These are phyloP conservation scores for Ctenodactylus gundi DNA, from an alignment of 2,113 vertebrate genomes.

Conservation along the genomic window DNA sequence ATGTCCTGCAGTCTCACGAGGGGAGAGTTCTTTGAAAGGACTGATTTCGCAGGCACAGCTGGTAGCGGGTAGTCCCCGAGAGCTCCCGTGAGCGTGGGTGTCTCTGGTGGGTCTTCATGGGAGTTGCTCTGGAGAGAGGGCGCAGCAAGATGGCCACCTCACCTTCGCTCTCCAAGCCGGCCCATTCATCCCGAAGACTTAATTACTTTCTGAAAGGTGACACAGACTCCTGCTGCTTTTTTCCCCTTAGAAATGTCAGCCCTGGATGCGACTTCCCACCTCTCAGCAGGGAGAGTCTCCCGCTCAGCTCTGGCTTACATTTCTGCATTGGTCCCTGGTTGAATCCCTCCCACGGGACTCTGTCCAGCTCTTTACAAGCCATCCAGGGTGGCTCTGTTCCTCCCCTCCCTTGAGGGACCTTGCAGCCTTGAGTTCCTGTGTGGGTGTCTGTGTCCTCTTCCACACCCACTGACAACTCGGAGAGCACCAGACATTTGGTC, in stretches of 20 bases:
- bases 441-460: neutral
- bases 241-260: neutral
- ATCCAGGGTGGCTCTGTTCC: neutral
- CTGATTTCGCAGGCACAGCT: neutral
- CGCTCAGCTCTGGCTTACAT: neutral
- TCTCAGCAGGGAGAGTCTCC: neutral
- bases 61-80: neutral
- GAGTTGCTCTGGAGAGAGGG: neutral
- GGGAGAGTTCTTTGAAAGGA: constrained; percentile 40
- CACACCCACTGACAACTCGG: accelerated
- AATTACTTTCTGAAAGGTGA: constrained; percentile 2
- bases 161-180: neutral
- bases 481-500: neutral
- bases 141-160: neutral
- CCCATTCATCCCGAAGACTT: neutral
- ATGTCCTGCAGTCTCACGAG: constrained; percentile 30
- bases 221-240: accelerated
- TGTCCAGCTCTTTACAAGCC: neutral
- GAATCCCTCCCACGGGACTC: neutral
- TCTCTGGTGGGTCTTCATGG: neutral
- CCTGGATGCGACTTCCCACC: neutral
- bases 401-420: accelerated
- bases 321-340: neutral
- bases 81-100: neutral
- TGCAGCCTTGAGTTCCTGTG: accelerated